Conservation (phyloP, 2,113 vertebrate species). For the Pogona vitticeps region DNA sequence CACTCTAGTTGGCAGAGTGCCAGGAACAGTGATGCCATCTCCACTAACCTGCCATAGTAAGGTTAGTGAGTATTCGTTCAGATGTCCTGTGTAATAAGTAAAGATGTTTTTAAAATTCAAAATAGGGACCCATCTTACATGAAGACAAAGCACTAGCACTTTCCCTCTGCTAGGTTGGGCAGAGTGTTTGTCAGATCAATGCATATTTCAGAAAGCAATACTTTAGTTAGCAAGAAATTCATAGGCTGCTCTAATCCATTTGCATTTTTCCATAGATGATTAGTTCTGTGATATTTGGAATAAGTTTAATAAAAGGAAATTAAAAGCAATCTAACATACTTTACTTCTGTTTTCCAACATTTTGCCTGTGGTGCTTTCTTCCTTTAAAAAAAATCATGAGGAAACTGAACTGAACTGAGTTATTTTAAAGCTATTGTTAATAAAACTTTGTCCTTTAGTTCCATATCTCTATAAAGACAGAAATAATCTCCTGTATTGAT, state of each 20-base stretch:
- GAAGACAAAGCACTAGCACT: not conserved
- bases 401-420: not conserved
- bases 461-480: not conserved
- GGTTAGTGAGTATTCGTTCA: not conserved
- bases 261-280: not conserved
- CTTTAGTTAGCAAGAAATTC: not conserved
- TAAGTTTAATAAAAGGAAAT: not conserved
- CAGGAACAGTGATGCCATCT: not conserved
- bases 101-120: not conserved
- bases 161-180: not conserved
- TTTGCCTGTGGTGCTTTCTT: not conserved
- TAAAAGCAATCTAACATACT: not conserved
- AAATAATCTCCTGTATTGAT: not conserved
- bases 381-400: not conserved
- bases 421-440: not conserved
- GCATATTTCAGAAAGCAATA: not conserved
- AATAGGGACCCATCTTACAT: not conserved
- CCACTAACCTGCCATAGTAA: not conserved
- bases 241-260: not conserved
- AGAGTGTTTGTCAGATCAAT: not conserved
- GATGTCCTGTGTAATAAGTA: not conserved
- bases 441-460: not conserved
- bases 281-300: constrained; percentile 28
- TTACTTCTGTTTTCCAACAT: not conserved
- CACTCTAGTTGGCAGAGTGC: not conserved